Base-by-base conservation (phyloP, 2,113 vertebrate genomes). In the Carettochelys insculpta region DNA sequence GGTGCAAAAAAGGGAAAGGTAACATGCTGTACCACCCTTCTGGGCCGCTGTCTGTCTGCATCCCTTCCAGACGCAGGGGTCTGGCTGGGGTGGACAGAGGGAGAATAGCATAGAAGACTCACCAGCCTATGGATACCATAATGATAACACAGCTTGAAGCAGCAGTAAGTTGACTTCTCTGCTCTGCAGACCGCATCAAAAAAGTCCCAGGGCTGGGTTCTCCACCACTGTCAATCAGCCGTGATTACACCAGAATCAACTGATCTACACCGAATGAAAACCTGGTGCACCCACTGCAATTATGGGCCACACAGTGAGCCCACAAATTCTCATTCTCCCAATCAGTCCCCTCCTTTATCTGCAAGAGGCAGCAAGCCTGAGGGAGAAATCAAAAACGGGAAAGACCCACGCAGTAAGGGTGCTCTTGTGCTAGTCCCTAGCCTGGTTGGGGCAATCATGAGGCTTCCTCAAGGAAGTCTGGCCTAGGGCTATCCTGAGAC, bases 241-340 rank as follows among this genome's bases (percentile, higher is more conserved):
- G 17, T 34, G 34, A 7, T 48, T 9, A 2, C 71, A 41, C 17
- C 0, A 3, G 19, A 58, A 50, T 41, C 56, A 52, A 34, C 1
- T 0, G 0, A 47, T 20, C 34, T 31, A 24, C 52, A 9, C 17
- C 58, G 10, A 38, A 91, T 71, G 53, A 85, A 31, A 76, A 52
- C 13, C 4, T 61, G 79, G 2, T 4, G 4, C 1, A 3, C 31
- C 16, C 6, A 5, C 12, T 52, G 71, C 43, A 0, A 0, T 19
- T 43, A 41, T 3, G 27, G 3, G 1, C 0, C 25, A 25, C 8
- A 12, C 4, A 85, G 54, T 1, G 20, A 87, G n/a, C n/a, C n/a
- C n/a, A n/a, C n/a, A n/a, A n/a, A n/a, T n/a, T n/a, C n/a, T n/a
- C n/a, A n/a, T n/a, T n/a, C n/a, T n/a, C n/a, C n/a, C n/a, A n/a